Evolutionary conservation across 2,113 vertebrate genomes (phyloP), one percentile per base, ranked within the genome.

Genomic region (Pangasianodon hypophthalmus): DNA sequence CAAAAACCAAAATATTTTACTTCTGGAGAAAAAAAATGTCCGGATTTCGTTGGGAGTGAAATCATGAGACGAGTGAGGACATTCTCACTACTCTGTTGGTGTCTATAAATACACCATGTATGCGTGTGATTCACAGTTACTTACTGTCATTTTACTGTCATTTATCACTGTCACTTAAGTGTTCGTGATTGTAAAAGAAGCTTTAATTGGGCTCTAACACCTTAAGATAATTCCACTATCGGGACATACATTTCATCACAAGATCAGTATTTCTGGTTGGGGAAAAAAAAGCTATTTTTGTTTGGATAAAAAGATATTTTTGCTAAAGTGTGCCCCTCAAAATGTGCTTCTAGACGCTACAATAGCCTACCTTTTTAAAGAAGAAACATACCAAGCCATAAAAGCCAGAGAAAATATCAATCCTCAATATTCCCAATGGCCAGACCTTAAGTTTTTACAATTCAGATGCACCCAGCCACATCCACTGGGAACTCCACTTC

Each of bases 91-190:
- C 37, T 75, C 14, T 58, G 32, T 77, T 82, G 67, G 83, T n/a
- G 64, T 73, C 84, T 48, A 91, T 73, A 86, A 88, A 86, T 83
- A 90, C n/a, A 37, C 56, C 26, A 56, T 48, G 56, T 21, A 10
- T 48, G 83, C 44, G 62, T 44, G 62, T 82, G 54, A 64, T 81
- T 84, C 37, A 77, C 29, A 32, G 44, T 13, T 46, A 50, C 4
- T 56, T 46, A 46, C 10, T n/a, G 60, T 50, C 84, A 85, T 69
- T 85, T 24, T 11, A 60, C 86, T 62, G 77, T 10, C 48, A 67
- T 64, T 85, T 83, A 91, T 83, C 69, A 56, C n/a, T 19, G 62
- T 85, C 50, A 88, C 50, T 84, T 50, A 37, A 50, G 41, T 41
- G 29, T 80, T 24, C 26, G 26, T 44, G 71, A 77, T 41, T 85